Percentiles rank a stretch among this genome's conserved stretches.
Conservation (phyloP, 1,140 invertebrate species). For the Drosophila lini region DNA sequence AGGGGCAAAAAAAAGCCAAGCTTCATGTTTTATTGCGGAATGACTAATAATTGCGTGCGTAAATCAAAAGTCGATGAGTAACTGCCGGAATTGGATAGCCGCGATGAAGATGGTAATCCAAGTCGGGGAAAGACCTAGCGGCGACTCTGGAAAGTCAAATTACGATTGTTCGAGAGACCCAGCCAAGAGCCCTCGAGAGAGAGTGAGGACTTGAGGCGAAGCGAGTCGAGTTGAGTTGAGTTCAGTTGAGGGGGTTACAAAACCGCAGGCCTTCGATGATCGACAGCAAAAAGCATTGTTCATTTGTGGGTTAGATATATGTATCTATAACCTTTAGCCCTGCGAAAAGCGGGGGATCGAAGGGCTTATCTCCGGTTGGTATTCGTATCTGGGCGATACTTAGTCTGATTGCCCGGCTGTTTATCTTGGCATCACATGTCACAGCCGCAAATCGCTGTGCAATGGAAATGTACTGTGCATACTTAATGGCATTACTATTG, state of each 20-base stretch:
- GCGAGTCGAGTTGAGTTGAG: not conserved
- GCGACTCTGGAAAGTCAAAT: constrained; percentile 19
- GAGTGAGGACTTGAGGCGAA: constrained; percentile 10
- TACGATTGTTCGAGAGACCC: constrained; percentile 5
- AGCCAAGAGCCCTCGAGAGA: constrained; percentile 7
- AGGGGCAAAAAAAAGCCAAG: not conserved
- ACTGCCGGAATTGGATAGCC: constrained; percentile 23
- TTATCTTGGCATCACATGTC: constrained; percentile 55
- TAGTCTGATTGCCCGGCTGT: constrained; percentile 49
- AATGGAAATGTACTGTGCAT: constrained; percentile 37
- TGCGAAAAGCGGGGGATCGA: not conserved
- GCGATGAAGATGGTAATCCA: constrained; percentile 21
- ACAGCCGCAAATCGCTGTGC: constrained; percentile 36
- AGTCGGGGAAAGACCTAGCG: constrained; percentile 26
- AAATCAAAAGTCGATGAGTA: constrained; percentile 36
- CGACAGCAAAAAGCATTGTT: constrained; percentile 29
- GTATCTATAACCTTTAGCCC: constrained; percentile 5
- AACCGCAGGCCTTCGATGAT: constrained; percentile 24
- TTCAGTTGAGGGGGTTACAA: constrained; percentile 26
- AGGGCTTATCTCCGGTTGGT: constrained; percentile 20
- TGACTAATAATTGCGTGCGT: constrained; percentile 58
- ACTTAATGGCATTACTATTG: constrained; percentile 48
- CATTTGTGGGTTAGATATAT: constrained; percentile 7
- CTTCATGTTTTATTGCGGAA: constrained; percentile 10
- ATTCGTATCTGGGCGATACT: constrained; percentile 37